phyloP scores from a whole-genome alignment of 2,113 vertebrate genomes.

The Macquaria ambigua region DNA sequence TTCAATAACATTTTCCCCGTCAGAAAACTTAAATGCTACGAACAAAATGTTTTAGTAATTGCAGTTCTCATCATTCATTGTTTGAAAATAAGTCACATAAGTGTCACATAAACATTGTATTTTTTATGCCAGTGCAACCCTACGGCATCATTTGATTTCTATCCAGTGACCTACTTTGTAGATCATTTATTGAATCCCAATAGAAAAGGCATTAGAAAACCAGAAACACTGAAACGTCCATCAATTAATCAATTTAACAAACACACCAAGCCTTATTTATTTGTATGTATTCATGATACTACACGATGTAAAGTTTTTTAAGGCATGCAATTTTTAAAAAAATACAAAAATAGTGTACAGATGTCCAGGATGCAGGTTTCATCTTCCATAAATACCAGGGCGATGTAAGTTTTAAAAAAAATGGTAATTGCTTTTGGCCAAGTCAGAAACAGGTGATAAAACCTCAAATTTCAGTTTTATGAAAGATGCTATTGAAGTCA shows the following conservation, averaged over 20 bases:
- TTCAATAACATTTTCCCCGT: background rate
- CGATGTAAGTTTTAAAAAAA: background rate
- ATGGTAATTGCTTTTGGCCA: background rate
- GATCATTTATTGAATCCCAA: conserved; percentile 8
- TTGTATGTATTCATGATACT: background rate
- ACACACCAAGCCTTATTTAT: background rate
- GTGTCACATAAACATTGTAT: background rate
- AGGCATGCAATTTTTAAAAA: background rate
- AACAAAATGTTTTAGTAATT: background rate
- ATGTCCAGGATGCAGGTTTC: background rate
- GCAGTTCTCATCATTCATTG: background rate
- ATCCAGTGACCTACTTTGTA: background rate
- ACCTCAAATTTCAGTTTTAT: background rate
- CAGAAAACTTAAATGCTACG: background rate
- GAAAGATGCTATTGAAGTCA: no score
- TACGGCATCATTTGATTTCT: background rate
- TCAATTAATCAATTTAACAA: background rate
- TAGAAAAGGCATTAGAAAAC: background rate
- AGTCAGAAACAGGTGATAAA: background rate
- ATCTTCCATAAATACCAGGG: background rate
- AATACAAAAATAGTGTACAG: background rate
- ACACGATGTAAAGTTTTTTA: background rate
- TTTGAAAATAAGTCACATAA: background rate
- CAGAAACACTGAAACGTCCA: background rate
- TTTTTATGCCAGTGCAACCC: background rate